Evolutionary conservation across 2,797 vertebrate species (phyloP).

Genomic region (Lithobates pipiens): DNA sequence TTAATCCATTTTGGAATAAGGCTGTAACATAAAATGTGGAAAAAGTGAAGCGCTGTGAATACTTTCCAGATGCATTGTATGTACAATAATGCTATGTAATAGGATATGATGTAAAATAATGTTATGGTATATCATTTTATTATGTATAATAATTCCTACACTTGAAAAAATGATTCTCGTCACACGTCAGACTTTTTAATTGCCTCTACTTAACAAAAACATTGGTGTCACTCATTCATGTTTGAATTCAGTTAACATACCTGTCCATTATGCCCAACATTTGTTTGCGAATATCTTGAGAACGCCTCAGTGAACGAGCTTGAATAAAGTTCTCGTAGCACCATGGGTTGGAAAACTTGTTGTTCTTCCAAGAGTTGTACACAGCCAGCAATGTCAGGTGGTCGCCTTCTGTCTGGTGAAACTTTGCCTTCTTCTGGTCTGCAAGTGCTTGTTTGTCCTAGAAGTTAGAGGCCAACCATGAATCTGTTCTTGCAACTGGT

Average conservation of each 20-base stretch:
- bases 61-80: no score
- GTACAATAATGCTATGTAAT: no score
- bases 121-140: no score
- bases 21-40: no score
- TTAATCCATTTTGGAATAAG: no score
- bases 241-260: conserved; percentile 68
- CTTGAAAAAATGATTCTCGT: no score
- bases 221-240: neutral
- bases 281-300: conserved; percentile 98
- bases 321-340: conserved; percentile 99
- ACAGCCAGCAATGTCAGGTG: conserved; percentile 96
- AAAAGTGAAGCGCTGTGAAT: no score
- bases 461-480: conserved; percentile 12
- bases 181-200: no score
- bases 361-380: conserved; percentile 99
- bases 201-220: no score
- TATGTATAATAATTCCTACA: no score
- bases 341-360: conserved; percentile 99
- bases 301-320: conserved; percentile 91
- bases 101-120: no score
- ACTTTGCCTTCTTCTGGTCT: conserved; percentile 98
- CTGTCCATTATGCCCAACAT: conserved; percentile 99
- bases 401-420: conserved; percentile 97
- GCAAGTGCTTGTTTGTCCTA: conserved; percentile 98
- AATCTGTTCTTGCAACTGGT: no score